These are phyloP conservation scores for Fissipunctia ypsillon DNA, from an alignment of 2,888 invertebrate genomes.

Conservation along the genomic window DNA sequence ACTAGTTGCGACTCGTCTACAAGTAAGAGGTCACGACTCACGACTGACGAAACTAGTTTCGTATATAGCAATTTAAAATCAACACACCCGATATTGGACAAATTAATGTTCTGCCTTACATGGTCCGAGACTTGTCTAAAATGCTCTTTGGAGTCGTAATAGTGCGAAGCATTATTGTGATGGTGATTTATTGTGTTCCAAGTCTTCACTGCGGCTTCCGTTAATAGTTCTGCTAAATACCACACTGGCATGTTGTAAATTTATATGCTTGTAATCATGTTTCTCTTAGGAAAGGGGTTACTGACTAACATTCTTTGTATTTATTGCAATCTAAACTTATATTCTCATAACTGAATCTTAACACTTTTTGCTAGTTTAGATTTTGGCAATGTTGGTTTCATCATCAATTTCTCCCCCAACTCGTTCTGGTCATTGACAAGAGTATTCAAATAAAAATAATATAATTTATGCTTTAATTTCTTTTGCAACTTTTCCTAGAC, in stretches of 20 bases:
- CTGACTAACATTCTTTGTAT: slow-evolving; percentile 10
- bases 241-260: slow-evolving; percentile 17
- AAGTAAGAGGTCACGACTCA: slow-evolving; percentile 76
- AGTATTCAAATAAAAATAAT: slow-evolving; percentile 45
- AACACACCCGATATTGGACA: slow-evolving; percentile 73
- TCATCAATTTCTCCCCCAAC: slow-evolving; percentile 35
- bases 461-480: slow-evolving; percentile 52
- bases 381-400: slow-evolving; percentile 22
- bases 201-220: slow-evolving; percentile 31
- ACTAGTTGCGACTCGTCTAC: slow-evolving; percentile 74
- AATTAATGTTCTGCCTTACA: slow-evolving; percentile 65
- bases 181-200: slow-evolving; percentile 48
- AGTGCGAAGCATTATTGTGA: slow-evolving; percentile 53
- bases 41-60: slow-evolving; percentile 75
- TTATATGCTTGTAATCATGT: slow-evolving; percentile 28
- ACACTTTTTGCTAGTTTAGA: slow-evolving; percentile 9
- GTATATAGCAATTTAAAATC: slow-evolving; percentile 69
- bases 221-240: slow-evolving; percentile 50
- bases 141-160: slow-evolving; percentile 61
- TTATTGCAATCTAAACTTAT: slow-evolving; percentile 6
- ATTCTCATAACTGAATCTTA: slow-evolving; percentile 2
- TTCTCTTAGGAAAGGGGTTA: neutral
- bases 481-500: slow-evolving; percentile 44
- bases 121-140: slow-evolving; percentile 61
- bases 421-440: slow-evolving; percentile 34